Evolutionary conservation across 1,140 invertebrate genomes (phyloP).

Genomic region (Atopsyche davidsoni): DNA sequence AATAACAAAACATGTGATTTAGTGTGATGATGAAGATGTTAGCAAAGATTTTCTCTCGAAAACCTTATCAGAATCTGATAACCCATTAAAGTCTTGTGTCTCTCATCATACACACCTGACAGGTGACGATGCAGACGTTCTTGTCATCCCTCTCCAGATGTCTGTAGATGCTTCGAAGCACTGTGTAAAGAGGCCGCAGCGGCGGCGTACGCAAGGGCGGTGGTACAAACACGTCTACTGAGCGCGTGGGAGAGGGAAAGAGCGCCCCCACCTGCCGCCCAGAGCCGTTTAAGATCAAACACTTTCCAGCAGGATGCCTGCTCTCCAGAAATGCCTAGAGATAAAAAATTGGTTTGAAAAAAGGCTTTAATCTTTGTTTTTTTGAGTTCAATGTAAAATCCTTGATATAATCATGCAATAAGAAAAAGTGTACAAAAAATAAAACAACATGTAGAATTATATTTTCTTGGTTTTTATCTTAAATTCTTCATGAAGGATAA

Average conservation of each 20-base stretch:
- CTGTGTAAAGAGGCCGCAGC: conserved; percentile 68
- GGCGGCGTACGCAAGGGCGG: conserved; percentile 59
- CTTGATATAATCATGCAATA: too few species aligned
- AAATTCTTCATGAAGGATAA: too few species aligned
- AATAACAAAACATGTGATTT: too few species aligned
- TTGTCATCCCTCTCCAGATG: conserved; percentile 76
- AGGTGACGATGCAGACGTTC: conserved; percentile 81
- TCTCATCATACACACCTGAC: conserved; percentile 68
- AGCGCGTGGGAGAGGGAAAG: conserved; percentile 20
- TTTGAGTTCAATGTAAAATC: too few species aligned
- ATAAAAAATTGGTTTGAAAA: conserved; percentile 1
- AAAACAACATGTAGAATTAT: too few species aligned
- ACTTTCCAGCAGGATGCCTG: conserved; percentile 65
- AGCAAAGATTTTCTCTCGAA: too few species aligned
- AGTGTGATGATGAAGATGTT: too few species aligned
- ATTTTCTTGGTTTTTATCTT: too few species aligned
- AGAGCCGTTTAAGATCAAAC: conserved; percentile 78
- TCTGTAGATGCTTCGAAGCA: conserved; percentile 82
- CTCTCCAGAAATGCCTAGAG: conserved; percentile 57
- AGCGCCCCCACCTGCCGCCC: conserved; percentile 39
- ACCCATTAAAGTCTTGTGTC: too few species aligned
- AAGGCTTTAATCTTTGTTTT: too few species aligned
- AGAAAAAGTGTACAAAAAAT: too few species aligned
- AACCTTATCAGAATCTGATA: too few species aligned
- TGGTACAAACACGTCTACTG: conserved; percentile 35